Evolutionary conservation across 2,888 invertebrate genomes (phyloP).

Genomic region (Idaea straminata): DNA sequence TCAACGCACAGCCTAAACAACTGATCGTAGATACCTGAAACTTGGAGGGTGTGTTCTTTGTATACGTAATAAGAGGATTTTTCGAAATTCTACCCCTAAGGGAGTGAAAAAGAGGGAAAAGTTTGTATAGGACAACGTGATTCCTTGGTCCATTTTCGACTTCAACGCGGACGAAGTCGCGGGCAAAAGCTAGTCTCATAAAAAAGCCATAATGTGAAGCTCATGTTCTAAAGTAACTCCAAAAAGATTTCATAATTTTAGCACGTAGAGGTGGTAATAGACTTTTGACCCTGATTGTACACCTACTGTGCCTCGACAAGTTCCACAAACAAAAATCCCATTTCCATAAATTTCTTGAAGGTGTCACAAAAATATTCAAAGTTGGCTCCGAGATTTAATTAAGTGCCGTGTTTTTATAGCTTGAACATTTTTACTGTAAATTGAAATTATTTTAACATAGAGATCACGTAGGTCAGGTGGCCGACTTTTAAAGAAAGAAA

Average conservation of each 20-base stretch:
- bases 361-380: conserved; percentile 22
- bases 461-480: not conserved
- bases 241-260: not conserved
- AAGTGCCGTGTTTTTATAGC: conserved; percentile 20
- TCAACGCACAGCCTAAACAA: too few relatives aligned
- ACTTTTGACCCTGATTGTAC: not conserved
- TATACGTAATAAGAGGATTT: too few relatives aligned
- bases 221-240: too few relatives aligned
- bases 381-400: conserved; percentile 12
- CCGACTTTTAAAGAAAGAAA: not conserved
- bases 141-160: too few relatives aligned
- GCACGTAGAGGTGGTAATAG: not conserved
- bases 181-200: too few relatives aligned
- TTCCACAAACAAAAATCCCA: conserved; percentile 8
- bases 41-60: too few relatives aligned
- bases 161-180: too few relatives aligned
- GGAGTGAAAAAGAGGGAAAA: too few relatives aligned
- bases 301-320: not conserved
- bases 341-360: conserved; percentile 16
- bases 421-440: conserved; percentile 49
- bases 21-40: too few relatives aligned
- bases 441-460: conserved; percentile 31
- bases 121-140: too few relatives aligned
- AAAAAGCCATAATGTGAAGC: too few relatives aligned
- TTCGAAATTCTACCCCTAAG: too few relatives aligned